A percentile compares a stretch with the other conserved stretches of the same genome.
phyloP scores from a whole-genome alignment of 2,888 invertebrate species.

The Hoplodrina blanda region DNA sequence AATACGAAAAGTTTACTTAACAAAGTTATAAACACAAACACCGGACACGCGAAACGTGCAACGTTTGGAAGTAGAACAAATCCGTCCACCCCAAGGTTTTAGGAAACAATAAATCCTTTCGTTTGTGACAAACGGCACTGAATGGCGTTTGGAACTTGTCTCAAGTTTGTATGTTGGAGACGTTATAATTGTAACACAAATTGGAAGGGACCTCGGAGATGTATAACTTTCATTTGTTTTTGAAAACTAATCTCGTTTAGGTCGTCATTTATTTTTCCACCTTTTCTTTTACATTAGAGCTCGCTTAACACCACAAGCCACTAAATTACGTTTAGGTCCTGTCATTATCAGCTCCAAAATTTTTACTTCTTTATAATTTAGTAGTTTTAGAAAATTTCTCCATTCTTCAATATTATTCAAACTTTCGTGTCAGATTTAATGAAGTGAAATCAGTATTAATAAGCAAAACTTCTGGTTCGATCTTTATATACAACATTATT shows the following conservation, averaged over 20 bases:
- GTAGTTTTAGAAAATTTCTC: no score
- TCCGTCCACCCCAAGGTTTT: conserved; percentile 35
- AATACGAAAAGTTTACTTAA: background rate
- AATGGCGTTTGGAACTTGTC: conserved; percentile 38
- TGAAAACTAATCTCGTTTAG: background rate
- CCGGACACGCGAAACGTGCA: background rate
- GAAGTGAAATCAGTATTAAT: background rate
- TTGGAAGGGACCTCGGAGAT: conserved; percentile 2
- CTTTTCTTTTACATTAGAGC: background rate
- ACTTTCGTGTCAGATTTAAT: background rate
- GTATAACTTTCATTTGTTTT: background rate
- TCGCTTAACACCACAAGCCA: background rate
- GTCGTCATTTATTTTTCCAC: no score
- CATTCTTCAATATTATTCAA: no score
- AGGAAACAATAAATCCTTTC: conserved; percentile 46
- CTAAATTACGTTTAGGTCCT: background rate
- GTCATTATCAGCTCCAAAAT: no score
- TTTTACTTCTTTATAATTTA: no score
- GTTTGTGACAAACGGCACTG: conserved; percentile 33
- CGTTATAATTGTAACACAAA: conserved; percentile 34
- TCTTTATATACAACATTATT: conserved; percentile 19
- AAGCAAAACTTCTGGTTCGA: background rate
- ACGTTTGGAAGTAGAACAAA: conserved; percentile 34
- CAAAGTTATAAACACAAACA: background rate
- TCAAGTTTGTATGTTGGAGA: conserved; percentile 16